Evolutionary conservation across 1,140 invertebrate species (phyloP).

Genomic region (Arctopsyche grandis): DNA sequence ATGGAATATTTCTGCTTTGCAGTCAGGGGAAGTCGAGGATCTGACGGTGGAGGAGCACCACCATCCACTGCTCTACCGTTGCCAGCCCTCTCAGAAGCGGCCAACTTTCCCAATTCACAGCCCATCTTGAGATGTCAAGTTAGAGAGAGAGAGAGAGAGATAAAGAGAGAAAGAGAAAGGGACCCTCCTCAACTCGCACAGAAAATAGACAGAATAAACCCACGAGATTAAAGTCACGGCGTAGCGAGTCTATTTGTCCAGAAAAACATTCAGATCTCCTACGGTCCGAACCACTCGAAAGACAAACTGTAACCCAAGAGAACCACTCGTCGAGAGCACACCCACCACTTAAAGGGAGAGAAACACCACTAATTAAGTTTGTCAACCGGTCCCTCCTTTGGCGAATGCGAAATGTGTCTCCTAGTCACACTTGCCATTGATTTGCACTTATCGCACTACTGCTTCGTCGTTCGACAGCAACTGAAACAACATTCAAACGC

Average conservation of each 20-base stretch:
- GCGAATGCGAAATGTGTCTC: background rate
- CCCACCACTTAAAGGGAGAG: background rate
- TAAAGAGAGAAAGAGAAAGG: too few species aligned
- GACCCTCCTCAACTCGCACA: slow-evolving; percentile 14
- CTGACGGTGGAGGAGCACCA: slow-evolving; percentile 70
- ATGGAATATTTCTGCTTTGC: slow-evolving; percentile 89
- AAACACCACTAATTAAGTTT: background rate
- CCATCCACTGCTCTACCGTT: slow-evolving; percentile 58
- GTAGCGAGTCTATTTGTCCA: background rate
- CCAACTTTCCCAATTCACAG: slow-evolving; percentile 80
- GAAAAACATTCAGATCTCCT: slow-evolving; percentile 15
- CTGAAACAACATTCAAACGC: too few species aligned
- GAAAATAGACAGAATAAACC: background rate
- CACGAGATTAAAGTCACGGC: background rate
- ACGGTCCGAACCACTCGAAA: background rate
- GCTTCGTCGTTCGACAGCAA: too few species aligned
- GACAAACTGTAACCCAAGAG: background rate
- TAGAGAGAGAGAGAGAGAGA: too few species aligned
- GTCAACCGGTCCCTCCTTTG: background rate
- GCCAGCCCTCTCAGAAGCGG: slow-evolving; percentile 67
- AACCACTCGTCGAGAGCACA: background rate
- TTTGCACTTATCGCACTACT: background rate
- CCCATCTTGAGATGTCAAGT: slow-evolving; percentile 70
- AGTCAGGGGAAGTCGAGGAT: slow-evolving; percentile 83
- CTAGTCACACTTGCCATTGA: background rate